Percentiles rank a stretch among this genome's conserved stretches.
Evolutionary conservation across 2,113 vertebrate species (phyloP).

Genomic region (Zootoca vivipara): DNA sequence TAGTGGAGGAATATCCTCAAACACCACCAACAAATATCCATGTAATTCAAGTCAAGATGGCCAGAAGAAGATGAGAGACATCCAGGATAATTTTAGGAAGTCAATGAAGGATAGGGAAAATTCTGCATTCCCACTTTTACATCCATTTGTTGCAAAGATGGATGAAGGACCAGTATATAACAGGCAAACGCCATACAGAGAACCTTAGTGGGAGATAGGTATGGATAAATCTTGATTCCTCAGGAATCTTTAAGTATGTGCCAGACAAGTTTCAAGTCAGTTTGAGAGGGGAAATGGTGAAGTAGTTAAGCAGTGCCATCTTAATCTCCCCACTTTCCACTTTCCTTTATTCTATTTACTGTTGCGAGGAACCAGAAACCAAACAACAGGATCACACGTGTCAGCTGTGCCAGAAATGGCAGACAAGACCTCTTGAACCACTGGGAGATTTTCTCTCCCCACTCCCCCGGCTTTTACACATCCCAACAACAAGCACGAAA

Average conservation of each 20-base stretch:
- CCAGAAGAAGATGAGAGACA: neutral
- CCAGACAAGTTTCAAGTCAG: slow-evolving; percentile 16
- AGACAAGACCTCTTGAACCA: neutral
- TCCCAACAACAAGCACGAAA: slow-evolving; percentile 82
- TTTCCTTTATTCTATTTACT: neutral
- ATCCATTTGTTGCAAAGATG: neutral
- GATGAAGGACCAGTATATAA: neutral
- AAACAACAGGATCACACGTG: neutral
- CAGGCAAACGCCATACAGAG: neutral
- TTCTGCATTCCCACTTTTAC: neutral
- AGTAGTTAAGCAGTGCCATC: neutral
- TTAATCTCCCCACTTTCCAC: neutral
- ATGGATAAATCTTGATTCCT: neutral
- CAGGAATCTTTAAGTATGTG: neutral
- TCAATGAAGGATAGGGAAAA: neutral
- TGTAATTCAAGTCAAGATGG: too few species aligned
- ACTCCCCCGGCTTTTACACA: slow-evolving; percentile 37
- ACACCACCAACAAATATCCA: too few species aligned
- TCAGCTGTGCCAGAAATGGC: neutral
- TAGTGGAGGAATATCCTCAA: too few species aligned
- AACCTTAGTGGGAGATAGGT: slow-evolving; percentile 5
- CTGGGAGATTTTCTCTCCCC: slow-evolving; percentile 22
- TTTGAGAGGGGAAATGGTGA: neutral
- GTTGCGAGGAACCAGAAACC: neutral
- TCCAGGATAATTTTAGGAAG: neutral